Evolutionary conservation across 2,888 invertebrate genomes (phyloP), one percentile per base, ranked within the genome.

Genomic region (Cryptocephalus moraei): DNA sequence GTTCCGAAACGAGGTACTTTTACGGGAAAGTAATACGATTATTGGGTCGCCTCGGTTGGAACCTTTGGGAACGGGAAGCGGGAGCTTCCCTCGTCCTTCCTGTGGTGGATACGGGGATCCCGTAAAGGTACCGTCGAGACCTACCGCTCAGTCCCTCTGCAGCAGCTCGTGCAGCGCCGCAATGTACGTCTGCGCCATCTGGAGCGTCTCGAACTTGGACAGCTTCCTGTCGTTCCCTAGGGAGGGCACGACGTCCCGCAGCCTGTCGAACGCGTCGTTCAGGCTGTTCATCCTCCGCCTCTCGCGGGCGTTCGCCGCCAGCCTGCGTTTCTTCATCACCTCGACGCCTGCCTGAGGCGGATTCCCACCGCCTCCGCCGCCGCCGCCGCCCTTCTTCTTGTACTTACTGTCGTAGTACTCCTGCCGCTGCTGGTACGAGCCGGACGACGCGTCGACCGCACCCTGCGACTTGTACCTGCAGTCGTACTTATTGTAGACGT

Each of bases 141-240:
- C 56, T 22, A 22, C 22, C 22, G 22, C 33, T 34, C 54, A 70
- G 57, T 71, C 71, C 53, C 70, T 62, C 51, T 71, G 66, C 45
- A 83, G 68, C 12, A 84, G 69, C 58, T 84, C 84, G 57, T 79
- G 76, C 13, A 86, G 69, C 2, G 84, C 82, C 0, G 78, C 70
- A 46, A 86, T 86, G 62, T 86, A 86, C 2, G 81, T 82, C 63
- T 85, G 84, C 1, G 86, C 86, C 84, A 86, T 84, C 68, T 85
- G 84, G 39, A 86, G 69, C 34, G 85, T 86, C 68, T 86, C 86
- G 61, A 80, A 85, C 67, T 86, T 86, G 50, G 83, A 84, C 50
- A 85, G 71, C 65, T 84, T 82, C 59, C 81, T 73, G 62, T 84
- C 82, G 56, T 80, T 80, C 3, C 82, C 81, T 38, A 84, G 69